A percentile compares a stretch with the other conserved stretches of the same genome.
Conservation (phyloP, 2,888 invertebrate species). For the Chrysolina oricalcia region DNA sequence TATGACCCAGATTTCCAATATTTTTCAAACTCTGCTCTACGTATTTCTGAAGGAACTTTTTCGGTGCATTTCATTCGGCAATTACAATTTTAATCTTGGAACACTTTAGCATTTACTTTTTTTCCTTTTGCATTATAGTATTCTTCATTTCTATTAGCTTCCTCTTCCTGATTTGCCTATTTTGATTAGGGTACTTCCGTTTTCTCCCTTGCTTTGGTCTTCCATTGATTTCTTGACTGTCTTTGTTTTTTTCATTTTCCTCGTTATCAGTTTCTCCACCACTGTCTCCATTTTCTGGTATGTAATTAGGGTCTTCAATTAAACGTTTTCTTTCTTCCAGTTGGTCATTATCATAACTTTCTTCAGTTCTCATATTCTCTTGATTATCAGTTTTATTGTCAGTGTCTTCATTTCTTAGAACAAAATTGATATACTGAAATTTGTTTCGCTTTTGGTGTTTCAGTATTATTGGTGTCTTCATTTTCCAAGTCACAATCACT, state of each 20-base stretch:
- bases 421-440: not conserved
- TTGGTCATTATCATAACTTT: not conserved
- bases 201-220: slow-evolving; percentile 5
- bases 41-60: not conserved
- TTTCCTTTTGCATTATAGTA: slow-evolving; percentile 11
- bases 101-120: slow-evolving; percentile 2
- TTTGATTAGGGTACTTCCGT: slow-evolving; percentile 4
- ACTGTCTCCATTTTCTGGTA: not conserved
- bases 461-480: not conserved
- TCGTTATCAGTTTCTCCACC: not conserved
- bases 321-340: not conserved
- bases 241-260: too few relatives aligned
- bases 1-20: slow-evolving; percentile 9
- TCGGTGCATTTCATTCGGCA: slow-evolving; percentile 1
- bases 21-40: not conserved
- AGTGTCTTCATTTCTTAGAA: not conserved
- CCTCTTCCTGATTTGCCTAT: slow-evolving; percentile 1
- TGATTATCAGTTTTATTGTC: not conserved
- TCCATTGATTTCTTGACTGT: not conserved
- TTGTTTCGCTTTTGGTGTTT: not conserved
- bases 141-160: not conserved
- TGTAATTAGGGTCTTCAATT: not conserved
- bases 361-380: not conserved
- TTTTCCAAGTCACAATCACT: not conserved
- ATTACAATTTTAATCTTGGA: not conserved